phyloP scores from a whole-genome alignment of 2,113 vertebrate genomes.

The Bujurquina vittata region DNA sequence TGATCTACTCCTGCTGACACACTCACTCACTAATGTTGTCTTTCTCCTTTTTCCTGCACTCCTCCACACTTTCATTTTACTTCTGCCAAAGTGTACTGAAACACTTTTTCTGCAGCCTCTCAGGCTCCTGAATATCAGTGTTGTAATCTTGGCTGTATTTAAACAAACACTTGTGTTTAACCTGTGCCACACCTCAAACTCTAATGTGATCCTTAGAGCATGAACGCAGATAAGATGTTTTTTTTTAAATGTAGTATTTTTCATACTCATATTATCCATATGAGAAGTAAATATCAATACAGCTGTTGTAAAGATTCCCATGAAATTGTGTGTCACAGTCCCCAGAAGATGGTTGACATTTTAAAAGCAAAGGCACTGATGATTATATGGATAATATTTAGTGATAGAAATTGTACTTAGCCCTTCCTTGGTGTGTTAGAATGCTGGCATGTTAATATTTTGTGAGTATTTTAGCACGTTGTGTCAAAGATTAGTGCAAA shows the following conservation, averaged over 20 bases:
- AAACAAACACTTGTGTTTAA: neutral
- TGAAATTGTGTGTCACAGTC: neutral
- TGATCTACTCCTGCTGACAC: slow-evolving; percentile 84
- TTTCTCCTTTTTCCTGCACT: slow-evolving; percentile 62
- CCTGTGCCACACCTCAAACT: neutral
- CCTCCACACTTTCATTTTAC: slow-evolving; percentile 50
- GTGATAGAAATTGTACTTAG: neutral
- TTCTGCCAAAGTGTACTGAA: slow-evolving; percentile 39
- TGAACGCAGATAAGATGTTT: neutral
- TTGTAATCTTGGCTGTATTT: neutral
- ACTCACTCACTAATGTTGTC: slow-evolving; percentile 72
- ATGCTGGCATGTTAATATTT: neutral
- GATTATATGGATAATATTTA: neutral
- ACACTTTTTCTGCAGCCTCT: neutral
- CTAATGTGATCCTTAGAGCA: neutral
- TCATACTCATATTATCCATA: neutral
- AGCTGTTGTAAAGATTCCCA: neutral
- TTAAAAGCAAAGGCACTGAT: neutral
- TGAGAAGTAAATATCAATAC: neutral
- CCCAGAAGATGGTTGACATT: neutral
- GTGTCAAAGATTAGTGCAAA: neutral
- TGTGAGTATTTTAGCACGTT: neutral
- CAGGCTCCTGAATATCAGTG: neutral
- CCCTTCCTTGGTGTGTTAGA: neutral
- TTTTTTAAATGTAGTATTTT: neutral